Evolutionary conservation across 2,113 vertebrate genomes (phyloP), one percentile per base, ranked within the genome.

Genomic region (Calypte anna): DNA sequence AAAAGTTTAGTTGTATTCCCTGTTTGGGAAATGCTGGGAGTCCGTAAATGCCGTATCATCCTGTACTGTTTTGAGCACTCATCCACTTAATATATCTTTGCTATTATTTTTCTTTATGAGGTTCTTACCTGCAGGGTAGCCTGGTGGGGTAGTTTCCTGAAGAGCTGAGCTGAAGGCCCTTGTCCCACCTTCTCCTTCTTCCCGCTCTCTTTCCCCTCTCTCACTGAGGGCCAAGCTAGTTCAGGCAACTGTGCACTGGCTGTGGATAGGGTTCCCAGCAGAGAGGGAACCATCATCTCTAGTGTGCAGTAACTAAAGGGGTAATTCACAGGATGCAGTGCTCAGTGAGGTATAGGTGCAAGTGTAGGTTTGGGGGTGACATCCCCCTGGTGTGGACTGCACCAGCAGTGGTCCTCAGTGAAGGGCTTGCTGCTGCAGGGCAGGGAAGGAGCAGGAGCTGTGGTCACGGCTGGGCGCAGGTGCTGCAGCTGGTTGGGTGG

Each of bases 391-490:
- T 40, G 12, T 14, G 15, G 62, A 5, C 9, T 74, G 78, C 15
- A 24, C 25, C 44, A 44, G 13, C 31, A 38, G 31, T 1, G 1
- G 12, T 82, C 62, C 57, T 48, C 6, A 2, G n/a, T 8, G 69
- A 54, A 31, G 51, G 53, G 46, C 20, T 12, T 59, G 27, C 43
- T 75, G 64, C 43, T 11, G 27, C 6, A 6, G 31, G 69, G n/a
- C 31, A 54, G 57, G 66, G 38, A 77, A 55, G 31, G 44, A 86
- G 48, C 33, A 48, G 10, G 69, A 84, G 22, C 73, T 89, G 43
- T 46, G 40, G 25, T 28, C 10, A 6, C 7, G 19, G 3, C 9
- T 20, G 0, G 0, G 19, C 33, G 40, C 1, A 1, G 10, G 6
- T 87, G 31, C 43, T 84, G 40, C 1, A 2, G 13, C 31, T 87